Evolutionary conservation across 2,113 vertebrate genomes (phyloP).

Genomic region (Rynchops niger): DNA sequence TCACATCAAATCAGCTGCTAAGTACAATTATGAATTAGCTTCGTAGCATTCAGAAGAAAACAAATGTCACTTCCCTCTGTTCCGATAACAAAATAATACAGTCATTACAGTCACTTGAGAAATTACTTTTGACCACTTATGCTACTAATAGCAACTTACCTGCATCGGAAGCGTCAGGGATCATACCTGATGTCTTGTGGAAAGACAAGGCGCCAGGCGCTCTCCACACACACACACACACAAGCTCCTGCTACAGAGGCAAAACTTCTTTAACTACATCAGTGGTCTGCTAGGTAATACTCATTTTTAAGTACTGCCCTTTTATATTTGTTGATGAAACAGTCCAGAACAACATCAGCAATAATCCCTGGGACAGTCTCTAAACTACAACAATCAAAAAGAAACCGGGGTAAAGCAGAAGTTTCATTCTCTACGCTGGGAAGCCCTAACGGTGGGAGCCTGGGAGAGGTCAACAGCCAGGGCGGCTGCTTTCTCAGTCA

Average conservation of each 20-base stretch:
- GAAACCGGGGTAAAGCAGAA: neutral
- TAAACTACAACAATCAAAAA: neutral
- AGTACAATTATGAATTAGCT: neutral
- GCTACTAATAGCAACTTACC: neutral
- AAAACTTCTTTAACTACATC: neutral
- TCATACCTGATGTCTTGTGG: neutral
- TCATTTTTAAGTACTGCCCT: neutral
- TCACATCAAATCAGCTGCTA: neutral
- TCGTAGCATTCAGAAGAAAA: neutral
- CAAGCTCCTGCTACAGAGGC: neutral
- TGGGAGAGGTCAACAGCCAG: neutral
- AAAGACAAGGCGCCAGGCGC: neutral
- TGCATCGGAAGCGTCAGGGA: neutral
- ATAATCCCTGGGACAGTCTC: neutral
- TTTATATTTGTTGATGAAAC: neutral
- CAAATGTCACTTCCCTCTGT: neutral
- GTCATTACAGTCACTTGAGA: neutral
- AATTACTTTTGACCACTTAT: neutral
- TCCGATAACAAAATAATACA: neutral
- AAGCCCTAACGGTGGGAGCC: neutral
- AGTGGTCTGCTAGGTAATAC: neutral
- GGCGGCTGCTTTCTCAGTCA: neutral
- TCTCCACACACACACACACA: too few relatives aligned
- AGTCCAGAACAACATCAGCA: neutral
- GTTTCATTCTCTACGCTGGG: neutral